These are phyloP conservation scores for Oreotragus oreotragus DNA, from an alignment of 2,113 vertebrate genomes.

Conservation along the genomic window DNA sequence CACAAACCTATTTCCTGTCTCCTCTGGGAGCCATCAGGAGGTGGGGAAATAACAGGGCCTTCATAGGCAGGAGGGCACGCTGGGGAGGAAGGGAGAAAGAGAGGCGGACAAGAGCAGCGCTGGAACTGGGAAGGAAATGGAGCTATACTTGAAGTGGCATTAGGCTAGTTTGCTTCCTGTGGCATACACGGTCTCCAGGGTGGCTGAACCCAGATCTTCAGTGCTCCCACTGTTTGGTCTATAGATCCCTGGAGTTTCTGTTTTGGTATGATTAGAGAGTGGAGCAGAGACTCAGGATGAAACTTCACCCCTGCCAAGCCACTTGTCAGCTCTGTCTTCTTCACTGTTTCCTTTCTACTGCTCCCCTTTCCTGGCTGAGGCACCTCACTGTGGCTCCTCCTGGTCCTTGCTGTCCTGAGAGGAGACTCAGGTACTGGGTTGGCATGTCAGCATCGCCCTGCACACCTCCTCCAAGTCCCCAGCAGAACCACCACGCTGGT, in stretches of 20 bases:
- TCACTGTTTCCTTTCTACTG: not conserved
- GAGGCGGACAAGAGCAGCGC: rapidly evolving
- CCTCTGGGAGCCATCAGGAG: not conserved
- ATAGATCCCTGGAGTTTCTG: not conserved
- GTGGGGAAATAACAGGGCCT: not conserved
- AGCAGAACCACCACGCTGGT: not conserved
- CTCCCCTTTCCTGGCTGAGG: not conserved
- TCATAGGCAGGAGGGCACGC: not conserved
- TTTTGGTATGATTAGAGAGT: rapidly evolving
- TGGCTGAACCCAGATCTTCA: not conserved
- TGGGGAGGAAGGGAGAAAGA: not conserved
- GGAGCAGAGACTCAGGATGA: not conserved
- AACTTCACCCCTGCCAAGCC: not conserved
- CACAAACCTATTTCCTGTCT: not conserved
- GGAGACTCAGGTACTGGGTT: not conserved
- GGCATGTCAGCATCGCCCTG: not conserved
- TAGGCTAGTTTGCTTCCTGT: not conserved
- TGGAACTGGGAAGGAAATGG: not conserved
- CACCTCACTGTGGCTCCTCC: not conserved
- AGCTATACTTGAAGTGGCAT: not conserved
- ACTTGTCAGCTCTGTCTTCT: not conserved
- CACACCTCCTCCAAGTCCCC: not conserved
- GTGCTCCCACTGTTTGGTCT: not conserved
- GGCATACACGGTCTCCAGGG: not conserved
- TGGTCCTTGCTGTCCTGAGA: too few species aligned